phyloP scores from a whole-genome alignment of 2,888 invertebrate species.

The Drosophila mercatorum region DNA sequence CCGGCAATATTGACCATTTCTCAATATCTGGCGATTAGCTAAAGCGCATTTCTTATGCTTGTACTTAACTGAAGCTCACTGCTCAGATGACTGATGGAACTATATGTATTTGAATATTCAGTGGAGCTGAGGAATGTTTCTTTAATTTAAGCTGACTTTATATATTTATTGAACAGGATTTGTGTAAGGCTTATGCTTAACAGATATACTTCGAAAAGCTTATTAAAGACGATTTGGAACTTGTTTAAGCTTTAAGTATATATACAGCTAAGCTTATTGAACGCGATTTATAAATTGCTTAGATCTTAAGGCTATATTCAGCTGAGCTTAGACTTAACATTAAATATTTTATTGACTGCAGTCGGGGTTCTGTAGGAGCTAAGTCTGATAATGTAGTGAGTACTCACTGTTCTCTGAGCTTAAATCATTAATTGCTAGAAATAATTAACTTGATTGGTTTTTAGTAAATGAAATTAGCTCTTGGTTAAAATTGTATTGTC shows the following conservation, averaged over 20 bases:
- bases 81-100: not conserved
- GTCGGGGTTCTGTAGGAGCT: too few relatives aligned
- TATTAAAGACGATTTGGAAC: too few relatives aligned
- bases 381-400: too few relatives aligned
- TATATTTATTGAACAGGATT: not conserved
- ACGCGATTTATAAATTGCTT: not conserved
- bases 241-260: too few relatives aligned
- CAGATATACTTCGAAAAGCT: not conserved
- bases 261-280: not conserved
- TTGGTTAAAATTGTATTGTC: too few relatives aligned
- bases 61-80: not conserved
- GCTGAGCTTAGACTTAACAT: too few relatives aligned
- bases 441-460: too few relatives aligned
- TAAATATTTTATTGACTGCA: too few relatives aligned
- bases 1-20: not conserved
- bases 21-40: slow-evolving; percentile 14
- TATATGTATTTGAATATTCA: not conserved
- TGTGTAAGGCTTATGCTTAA: not conserved
- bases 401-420: too few relatives aligned
- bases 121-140: not conserved
- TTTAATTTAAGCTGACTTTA: not conserved
- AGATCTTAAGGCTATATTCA: too few relatives aligned
- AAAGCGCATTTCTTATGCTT: not conserved
- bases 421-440: too few relatives aligned
- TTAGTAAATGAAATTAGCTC: too few relatives aligned